These are phyloP conservation scores for Diplolepis rosae DNA, from an alignment of 2,888 invertebrate genomes.

Conservation along the genomic window DNA sequence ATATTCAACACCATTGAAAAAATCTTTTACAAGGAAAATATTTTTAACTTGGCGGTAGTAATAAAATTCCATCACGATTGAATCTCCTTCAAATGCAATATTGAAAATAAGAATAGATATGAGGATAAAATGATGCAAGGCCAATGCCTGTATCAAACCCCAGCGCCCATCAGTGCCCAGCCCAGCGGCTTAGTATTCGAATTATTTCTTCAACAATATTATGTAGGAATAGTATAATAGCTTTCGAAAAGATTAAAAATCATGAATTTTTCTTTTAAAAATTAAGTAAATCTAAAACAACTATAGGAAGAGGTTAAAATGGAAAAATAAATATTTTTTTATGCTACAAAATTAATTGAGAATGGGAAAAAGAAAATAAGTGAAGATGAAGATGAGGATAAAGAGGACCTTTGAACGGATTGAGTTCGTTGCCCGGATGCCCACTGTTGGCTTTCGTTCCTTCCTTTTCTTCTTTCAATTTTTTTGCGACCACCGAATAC, in stretches of 20 bases:
- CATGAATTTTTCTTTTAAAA: too few relatives aligned
- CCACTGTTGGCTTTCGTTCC: neutral
- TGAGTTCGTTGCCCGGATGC: conserved; percentile 4
- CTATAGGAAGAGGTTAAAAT: too few relatives aligned
- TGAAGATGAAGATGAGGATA: too few relatives aligned
- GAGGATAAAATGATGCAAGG: neutral
- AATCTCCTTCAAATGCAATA: conserved; percentile 10
- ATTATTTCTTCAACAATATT: too few relatives aligned
- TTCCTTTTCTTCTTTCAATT: neutral
- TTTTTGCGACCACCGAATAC: neutral
- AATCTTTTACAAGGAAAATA: neutral
- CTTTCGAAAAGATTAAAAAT: too few relatives aligned
- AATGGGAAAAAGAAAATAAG: too few relatives aligned
- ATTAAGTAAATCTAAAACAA: too few relatives aligned
- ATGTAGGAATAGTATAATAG: too few relatives aligned
- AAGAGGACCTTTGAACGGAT: neutral
- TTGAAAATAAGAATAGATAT: conserved; percentile 38
- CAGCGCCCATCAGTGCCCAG: too few relatives aligned
- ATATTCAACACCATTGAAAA: neutral
- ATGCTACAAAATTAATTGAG: too few relatives aligned
- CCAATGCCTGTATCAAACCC: neutral
- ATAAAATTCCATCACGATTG: conserved; percentile 2
- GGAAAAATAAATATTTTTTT: too few relatives aligned
- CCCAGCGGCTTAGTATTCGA: too few relatives aligned
- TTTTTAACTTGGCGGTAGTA: neutral